Conservation (phyloP, 1,140 invertebrate genomes). For the Drosophila melanica region DNA sequence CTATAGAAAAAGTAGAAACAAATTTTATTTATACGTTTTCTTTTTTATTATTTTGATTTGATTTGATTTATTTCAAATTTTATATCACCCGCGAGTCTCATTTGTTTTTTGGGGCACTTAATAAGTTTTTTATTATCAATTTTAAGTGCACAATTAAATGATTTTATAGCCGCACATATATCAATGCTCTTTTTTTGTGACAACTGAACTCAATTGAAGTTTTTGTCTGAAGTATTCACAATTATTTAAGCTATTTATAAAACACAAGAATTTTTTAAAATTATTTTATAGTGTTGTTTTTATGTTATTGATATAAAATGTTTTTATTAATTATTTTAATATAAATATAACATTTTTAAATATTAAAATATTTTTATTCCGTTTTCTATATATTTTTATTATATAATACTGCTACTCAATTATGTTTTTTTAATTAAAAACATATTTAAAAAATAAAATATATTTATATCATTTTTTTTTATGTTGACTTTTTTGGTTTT, state of each 20-base stretch:
- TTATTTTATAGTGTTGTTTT: background rate
- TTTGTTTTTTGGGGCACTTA: conserved; percentile 27
- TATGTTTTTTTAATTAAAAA: background rate
- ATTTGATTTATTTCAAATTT: conserved; percentile 44
- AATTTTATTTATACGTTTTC: conserved; percentile 33
- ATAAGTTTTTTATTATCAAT: conserved; percentile 36
- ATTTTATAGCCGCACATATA: conserved; percentile 24
- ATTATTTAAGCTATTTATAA: background rate
- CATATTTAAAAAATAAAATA: background rate
- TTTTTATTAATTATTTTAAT: no score
- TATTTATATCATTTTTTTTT: background rate
- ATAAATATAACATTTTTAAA: no score
- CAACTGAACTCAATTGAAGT: conserved; percentile 13
- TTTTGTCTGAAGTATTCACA: background rate
- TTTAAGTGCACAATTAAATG: conserved; percentile 29
- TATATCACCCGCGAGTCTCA: conserved; percentile 23
- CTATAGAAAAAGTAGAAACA: conserved; percentile 40
- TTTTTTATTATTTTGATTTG: conserved; percentile 22
- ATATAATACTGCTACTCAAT: background rate
- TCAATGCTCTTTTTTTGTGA: background rate
- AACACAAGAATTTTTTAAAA: no score
- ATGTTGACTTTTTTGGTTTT: background rate
- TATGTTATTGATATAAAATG: background rate
- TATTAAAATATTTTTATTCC: background rate
- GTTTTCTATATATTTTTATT: background rate